Percentiles rank a stretch among this genome's conserved stretches.
These are phyloP conservation scores for Euphydryas editha DNA, from an alignment of 2,888 invertebrate species.

Conservation along the genomic window DNA sequence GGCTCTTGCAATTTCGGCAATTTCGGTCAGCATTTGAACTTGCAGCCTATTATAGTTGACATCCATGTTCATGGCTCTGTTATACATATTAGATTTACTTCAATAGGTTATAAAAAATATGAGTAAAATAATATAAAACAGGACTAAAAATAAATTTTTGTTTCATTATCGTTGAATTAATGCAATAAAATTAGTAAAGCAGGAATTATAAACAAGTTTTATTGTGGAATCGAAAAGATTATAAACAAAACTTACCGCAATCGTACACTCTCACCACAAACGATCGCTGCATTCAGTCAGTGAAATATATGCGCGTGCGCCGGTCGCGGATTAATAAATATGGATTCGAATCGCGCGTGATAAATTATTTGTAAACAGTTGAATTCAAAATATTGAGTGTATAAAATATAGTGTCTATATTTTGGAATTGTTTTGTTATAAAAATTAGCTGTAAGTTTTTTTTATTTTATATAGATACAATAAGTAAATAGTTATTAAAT, in stretches of 20 bases:
- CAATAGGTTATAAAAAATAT: no score
- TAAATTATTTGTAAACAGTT: conserved; percentile 1
- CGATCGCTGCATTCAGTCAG: conserved; percentile 34
- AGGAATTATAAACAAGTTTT: no score
- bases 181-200: no score
- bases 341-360: conserved; percentile 8
- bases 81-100: no score
- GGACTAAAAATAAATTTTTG: no score
- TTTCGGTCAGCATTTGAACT: no score
- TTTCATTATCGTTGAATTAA: no score
- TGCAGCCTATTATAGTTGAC: no score
- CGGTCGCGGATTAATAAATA: conserved; percentile 34
- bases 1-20: no score
- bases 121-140: no score
- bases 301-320: conserved; percentile 42
- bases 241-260: background rate
- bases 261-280: background rate
- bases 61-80: no score
- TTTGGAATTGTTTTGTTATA: background rate
- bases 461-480: background rate
- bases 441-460: background rate
- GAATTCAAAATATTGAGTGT: conserved; percentile 1
- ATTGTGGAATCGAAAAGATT: background rate
- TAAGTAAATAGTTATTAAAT: no score
- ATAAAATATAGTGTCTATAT: background rate